A percentile compares a stretch with the other conserved stretches of the same genome.
Conservation (phyloP, 2,113 vertebrate species). For the Gambusia holbrooki region DNA sequence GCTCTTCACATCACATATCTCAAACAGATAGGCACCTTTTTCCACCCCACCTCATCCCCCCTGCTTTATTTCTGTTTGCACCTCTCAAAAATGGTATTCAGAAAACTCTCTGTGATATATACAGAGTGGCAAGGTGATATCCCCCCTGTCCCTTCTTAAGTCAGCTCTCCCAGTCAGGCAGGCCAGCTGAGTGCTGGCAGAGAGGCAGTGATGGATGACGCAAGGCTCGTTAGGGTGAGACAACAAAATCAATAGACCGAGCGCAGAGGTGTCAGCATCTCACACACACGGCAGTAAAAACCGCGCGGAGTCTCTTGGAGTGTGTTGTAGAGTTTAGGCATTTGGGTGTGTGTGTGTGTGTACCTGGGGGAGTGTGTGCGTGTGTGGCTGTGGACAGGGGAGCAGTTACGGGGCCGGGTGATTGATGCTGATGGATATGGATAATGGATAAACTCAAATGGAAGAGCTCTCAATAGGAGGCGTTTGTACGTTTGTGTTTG, state of each 20-base stretch:
- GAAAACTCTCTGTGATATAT: constrained; percentile 58
- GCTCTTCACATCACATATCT: constrained; percentile 38
- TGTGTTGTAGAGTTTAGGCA: constrained; percentile 32
- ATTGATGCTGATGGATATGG: constrained; percentile 71
- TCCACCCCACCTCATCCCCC: not conserved
- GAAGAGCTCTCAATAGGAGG: constrained; percentile 35
- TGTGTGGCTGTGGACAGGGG: constrained; percentile 28
- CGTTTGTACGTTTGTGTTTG: constrained; percentile 19
- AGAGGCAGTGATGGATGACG: constrained; percentile 65
- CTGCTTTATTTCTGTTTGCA: constrained; percentile 31
- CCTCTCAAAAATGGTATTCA: constrained; percentile 44
- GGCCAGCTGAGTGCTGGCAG: constrained; percentile 52
- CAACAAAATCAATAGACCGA: constrained; percentile 73
- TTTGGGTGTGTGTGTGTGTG: constrained; percentile 35
- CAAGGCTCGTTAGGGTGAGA: constrained; percentile 73
- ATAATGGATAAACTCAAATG: constrained; percentile 68
- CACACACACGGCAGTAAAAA: constrained; percentile 59
- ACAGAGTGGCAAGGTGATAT: constrained; percentile 59
- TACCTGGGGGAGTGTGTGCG: not conserved
- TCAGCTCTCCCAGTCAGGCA: constrained; percentile 44
- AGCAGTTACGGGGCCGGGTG: constrained; percentile 48
- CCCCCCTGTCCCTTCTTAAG: constrained; percentile 48
- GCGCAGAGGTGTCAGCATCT: constrained; percentile 56
- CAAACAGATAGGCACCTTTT: constrained; percentile 31
- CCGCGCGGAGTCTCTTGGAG: constrained; percentile 50